A percentile compares a stretch with the other conserved stretches of the same genome.
Evolutionary conservation across 2,797 vertebrate genomes (phyloP).

Genomic region (Fistularia tabacaria): DNA sequence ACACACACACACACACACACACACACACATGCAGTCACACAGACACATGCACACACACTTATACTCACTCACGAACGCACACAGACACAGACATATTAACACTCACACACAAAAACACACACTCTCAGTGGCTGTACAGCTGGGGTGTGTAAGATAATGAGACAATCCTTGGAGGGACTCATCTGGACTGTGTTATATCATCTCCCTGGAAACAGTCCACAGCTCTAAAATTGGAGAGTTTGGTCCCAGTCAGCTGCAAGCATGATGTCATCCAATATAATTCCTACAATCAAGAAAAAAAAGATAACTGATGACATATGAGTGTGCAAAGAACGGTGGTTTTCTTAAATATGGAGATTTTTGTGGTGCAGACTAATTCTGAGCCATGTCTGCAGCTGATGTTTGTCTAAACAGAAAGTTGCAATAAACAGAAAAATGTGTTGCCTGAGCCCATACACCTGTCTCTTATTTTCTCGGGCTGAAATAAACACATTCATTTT

Average conservation of each 20-base stretch:
- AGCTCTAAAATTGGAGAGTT: slow-evolving; percentile 65
- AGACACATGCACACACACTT: slow-evolving; percentile 21
- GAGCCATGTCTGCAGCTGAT: slow-evolving; percentile 43
- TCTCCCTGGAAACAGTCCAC: slow-evolving; percentile 67
- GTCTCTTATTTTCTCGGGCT: slow-evolving; percentile 31
- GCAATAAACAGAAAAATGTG: slow-evolving; percentile 44
- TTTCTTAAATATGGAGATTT: slow-evolving; percentile 55
- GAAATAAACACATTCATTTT: neutral
- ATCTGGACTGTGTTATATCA: slow-evolving; percentile 73
- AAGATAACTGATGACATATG: slow-evolving; percentile 60
- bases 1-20: slow-evolving; percentile 12
- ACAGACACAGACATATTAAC: neutral
- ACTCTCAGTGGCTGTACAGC: slow-evolving; percentile 60
- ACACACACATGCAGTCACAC: too few relatives aligned
- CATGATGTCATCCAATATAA: slow-evolving; percentile 73
- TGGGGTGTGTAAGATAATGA: slow-evolving; percentile 70
- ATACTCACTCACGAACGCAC: slow-evolving; percentile 8
- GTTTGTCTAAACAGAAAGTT: slow-evolving; percentile 47
- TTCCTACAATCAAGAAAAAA: slow-evolving; percentile 62
- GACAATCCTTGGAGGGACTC: slow-evolving; percentile 68
- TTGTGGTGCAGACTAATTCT: slow-evolving; percentile 54
- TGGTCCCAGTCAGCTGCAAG: slow-evolving; percentile 68
- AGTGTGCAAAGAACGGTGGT: slow-evolving; percentile 58
- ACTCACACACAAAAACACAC: slow-evolving; percentile 24
- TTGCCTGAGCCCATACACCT: slow-evolving; percentile 47